Conservation (phyloP, 2,888 invertebrate genomes). For the Brachycybe producta region DNA sequence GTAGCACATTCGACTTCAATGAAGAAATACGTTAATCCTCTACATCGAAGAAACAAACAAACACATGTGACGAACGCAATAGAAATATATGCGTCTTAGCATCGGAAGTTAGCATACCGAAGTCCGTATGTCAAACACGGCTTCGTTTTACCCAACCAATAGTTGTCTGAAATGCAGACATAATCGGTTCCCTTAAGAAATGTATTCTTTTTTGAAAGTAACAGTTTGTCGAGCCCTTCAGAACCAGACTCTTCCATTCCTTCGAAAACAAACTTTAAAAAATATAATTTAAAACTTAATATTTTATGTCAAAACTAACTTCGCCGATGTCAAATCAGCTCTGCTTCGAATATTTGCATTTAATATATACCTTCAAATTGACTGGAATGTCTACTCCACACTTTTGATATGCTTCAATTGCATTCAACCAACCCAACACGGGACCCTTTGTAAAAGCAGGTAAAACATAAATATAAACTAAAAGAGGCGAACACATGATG, state of each 20-base stretch:
- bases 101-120: constrained; percentile 36
- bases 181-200: constrained; percentile 67
- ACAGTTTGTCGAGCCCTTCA: constrained; percentile 78
- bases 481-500: constrained; percentile 1
- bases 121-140: constrained; percentile 96
- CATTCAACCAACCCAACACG: constrained; percentile 89
- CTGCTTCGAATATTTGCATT: no score
- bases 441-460: constrained; percentile 46
- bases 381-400: constrained; percentile 49
- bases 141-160: constrained; percentile 93
- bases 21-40: constrained; percentile 80
- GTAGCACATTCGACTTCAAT: constrained; percentile 73
- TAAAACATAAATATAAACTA: constrained; percentile 6
- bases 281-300: neutral
- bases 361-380: constrained; percentile 44
- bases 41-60: constrained; percentile 26
- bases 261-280: constrained; percentile 70
- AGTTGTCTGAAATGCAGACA: constrained; percentile 97
- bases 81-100: neutral
- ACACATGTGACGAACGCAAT: constrained; percentile 2
- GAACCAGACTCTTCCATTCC: constrained; percentile 98
- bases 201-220: constrained; percentile 53
- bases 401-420: constrained; percentile 72
- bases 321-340: no score
- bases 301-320: neutral